A percentile compares a stretch with the other conserved stretches of the same genome.
phyloP scores from a whole-genome alignment of 2,113 vertebrate species.

The Xiphorhynchus elegans region DNA sequence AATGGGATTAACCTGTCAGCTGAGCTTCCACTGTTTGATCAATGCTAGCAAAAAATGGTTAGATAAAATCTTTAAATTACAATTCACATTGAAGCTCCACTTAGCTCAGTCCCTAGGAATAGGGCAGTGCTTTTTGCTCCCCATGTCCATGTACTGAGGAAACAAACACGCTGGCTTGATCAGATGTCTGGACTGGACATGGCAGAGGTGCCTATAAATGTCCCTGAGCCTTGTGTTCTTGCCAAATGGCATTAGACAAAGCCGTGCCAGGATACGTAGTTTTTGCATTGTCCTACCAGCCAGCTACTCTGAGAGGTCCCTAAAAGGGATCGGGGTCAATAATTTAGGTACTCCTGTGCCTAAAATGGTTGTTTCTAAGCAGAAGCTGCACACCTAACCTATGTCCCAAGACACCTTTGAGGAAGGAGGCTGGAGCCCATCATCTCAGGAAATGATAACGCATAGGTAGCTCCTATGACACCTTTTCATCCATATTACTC shows the following conservation, averaged over 20 bases:
- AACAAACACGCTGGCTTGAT: neutral
- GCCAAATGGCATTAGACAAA: neutral
- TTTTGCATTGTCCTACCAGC: neutral
- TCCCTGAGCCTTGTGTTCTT: neutral
- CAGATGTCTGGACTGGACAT: neutral
- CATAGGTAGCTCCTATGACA: neutral
- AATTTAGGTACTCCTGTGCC: neutral
- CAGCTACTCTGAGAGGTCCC: neutral
- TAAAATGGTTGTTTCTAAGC: neutral
- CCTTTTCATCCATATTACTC: neutral
- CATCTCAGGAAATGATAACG: neutral
- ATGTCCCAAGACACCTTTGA: neutral
- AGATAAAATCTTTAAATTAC: constrained; percentile 16
- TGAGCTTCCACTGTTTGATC: neutral
- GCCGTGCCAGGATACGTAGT: neutral
- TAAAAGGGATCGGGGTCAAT: neutral
- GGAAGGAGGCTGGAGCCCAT: neutral
- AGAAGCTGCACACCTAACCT: neutral
- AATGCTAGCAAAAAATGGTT: neutral
- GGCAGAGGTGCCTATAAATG: neutral
- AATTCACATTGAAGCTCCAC: neutral
- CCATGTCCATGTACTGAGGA: rapidly evolving
- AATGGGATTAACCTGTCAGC: constrained; percentile 30
- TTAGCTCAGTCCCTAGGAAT: neutral
- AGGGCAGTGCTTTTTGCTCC: neutral